These are phyloP conservation scores for Xanthia togata DNA, from an alignment of 2,888 invertebrate genomes.

Conservation along the genomic window DNA sequence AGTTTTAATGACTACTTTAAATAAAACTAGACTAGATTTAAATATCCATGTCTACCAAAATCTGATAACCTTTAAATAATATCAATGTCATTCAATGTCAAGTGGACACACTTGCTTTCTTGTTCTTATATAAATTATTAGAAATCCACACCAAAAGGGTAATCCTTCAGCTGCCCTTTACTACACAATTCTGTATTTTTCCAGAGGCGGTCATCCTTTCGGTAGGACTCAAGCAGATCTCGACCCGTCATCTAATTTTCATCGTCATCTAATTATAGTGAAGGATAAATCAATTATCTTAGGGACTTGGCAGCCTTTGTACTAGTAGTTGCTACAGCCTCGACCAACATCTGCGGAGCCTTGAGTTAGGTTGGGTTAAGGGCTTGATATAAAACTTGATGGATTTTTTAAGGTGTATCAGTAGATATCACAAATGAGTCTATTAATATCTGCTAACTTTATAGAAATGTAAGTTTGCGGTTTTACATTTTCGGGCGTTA, in stretches of 20 bases:
- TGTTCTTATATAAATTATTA: neutral
- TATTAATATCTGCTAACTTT: neutral
- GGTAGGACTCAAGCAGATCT: too few relatives aligned
- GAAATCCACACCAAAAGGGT: neutral
- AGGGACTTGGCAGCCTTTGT: neutral
- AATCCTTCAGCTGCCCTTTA: too few relatives aligned
- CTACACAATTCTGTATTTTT: neutral
- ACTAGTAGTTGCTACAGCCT: neutral
- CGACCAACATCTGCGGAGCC: neutral
- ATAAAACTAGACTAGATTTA: conserved; percentile 14
- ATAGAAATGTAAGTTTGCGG: neutral
- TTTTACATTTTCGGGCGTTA: neutral
- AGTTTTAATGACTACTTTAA: neutral
- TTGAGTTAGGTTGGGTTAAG: conserved; percentile 5
- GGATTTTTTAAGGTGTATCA: neutral
- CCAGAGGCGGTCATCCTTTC: neutral
- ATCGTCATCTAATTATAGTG: neutral
- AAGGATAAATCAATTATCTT: neutral
- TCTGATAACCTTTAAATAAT: neutral
- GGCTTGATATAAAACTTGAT: neutral
- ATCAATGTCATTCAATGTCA: conserved; percentile 32
- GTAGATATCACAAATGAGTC: neutral
- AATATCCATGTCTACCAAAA: neutral
- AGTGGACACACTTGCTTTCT: neutral
- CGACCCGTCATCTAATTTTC: neutral